phyloP scores from a whole-genome alignment of 2,113 vertebrate species.

The Hiodon tergisus region DNA sequence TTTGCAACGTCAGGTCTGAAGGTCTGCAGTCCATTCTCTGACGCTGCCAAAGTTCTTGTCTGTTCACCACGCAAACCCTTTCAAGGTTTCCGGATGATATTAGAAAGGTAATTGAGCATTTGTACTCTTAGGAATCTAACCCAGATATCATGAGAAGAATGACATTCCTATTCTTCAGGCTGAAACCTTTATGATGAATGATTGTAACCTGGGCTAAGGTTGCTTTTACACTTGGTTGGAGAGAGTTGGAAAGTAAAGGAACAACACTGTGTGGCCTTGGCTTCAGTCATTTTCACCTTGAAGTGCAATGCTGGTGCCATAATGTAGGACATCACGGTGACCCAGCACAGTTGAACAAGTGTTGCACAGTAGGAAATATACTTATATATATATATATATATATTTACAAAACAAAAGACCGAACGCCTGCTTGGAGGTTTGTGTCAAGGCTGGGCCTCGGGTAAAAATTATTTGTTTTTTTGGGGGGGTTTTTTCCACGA shows the following conservation, averaged over 20 bases:
- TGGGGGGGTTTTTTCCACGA: too few relatives aligned
- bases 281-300: constrained; percentile 5
- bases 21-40: too few relatives aligned
- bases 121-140: too few relatives aligned
- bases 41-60: too few relatives aligned
- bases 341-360: constrained; percentile 23
- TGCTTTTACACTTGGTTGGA: constrained; percentile 22
- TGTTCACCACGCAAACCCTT: too few relatives aligned
- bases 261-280: constrained; percentile 7
- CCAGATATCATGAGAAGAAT: too few relatives aligned
- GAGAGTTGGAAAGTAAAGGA: constrained; percentile 18
- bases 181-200: constrained; percentile 22
- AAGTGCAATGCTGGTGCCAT: constrained; percentile 25
- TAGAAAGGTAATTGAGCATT: too few relatives aligned
- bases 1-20: too few relatives aligned
- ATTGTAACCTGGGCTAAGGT: constrained; percentile 10
- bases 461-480: too few relatives aligned
- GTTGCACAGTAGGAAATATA: constrained; percentile 21
- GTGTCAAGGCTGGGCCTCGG: not conserved
- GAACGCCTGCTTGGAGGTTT: not conserved
- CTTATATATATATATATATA: constrained; percentile 23
- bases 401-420: constrained; percentile 1
- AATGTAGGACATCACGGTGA: constrained; percentile 19
- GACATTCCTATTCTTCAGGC: not conserved
- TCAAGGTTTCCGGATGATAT: too few relatives aligned